These are phyloP conservation scores for Puma concolor DNA, from an alignment of 2,113 vertebrate species.

Conservation along the genomic window DNA sequence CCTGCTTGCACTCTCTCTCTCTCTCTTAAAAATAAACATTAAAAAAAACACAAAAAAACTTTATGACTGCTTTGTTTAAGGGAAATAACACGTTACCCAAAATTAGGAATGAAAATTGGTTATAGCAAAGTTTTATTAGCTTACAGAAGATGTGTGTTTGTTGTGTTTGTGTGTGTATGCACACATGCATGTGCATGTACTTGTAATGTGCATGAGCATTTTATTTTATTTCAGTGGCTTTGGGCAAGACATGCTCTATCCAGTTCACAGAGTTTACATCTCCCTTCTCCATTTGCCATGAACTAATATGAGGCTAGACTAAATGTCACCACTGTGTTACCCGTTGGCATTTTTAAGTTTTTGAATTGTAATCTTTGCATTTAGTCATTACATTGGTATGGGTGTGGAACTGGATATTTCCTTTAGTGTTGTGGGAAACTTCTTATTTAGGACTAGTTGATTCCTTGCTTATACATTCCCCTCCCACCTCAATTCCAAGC, in stretches of 20 bases:
- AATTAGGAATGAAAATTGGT: neutral
- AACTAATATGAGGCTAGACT: neutral
- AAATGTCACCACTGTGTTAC: neutral
- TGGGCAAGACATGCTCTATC: neutral
- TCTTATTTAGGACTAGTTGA: neutral
- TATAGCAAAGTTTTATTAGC: neutral
- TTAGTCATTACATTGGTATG: neutral
- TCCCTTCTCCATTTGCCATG: neutral
- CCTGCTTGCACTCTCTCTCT: too few relatives aligned
- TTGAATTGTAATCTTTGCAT: neutral
- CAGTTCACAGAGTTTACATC: neutral
- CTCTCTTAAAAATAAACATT: too few relatives aligned
- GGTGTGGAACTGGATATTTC: neutral
- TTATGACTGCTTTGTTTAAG: neutral
- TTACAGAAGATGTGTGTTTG: neutral
- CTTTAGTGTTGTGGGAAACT: neutral
- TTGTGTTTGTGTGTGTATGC: neutral
- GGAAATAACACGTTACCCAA: neutral
- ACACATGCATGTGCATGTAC: neutral
- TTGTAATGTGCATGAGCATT: accelerated
- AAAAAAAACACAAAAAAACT: neutral
- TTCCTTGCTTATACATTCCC: neutral
- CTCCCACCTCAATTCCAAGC: neutral
- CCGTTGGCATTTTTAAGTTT: neutral
- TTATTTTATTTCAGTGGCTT: neutral